Evolutionary conservation across 2,888 invertebrate species (phyloP).

Genomic region (Himalopsyche tibetana): DNA sequence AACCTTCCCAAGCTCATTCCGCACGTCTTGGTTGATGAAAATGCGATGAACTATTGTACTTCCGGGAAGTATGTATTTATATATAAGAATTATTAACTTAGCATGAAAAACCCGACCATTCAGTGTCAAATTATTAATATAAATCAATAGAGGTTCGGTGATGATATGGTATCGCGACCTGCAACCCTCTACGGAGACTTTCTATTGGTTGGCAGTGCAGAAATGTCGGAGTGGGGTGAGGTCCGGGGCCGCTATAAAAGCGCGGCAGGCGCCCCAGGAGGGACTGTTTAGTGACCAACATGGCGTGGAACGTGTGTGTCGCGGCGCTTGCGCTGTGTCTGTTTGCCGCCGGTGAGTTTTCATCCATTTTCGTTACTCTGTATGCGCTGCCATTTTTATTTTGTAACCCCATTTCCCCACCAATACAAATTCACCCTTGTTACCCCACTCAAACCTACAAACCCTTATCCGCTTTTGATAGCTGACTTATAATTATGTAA

Average conservation of each 20-base stretch:
- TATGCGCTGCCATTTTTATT: conserved; percentile 59
- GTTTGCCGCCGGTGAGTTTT: conserved; percentile 77
- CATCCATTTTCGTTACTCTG: conserved; percentile 64
- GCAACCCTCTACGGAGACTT: conserved; percentile 56
- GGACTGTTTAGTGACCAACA: conserved; percentile 79
- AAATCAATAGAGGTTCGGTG: neutral
- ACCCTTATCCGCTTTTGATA: neutral
- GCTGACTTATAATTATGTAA: neutral
- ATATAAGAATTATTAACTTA: too few relatives aligned
- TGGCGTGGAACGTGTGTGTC: conserved; percentile 79
- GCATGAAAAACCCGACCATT: too few relatives aligned
- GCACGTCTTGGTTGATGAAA: too few relatives aligned
- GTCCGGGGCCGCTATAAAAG: conserved; percentile 78
- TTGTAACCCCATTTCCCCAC: conserved; percentile 50
- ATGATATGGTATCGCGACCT: neutral
- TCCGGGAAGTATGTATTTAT: too few relatives aligned
- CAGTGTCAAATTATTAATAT: conserved; percentile 14
- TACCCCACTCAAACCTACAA: neutral
- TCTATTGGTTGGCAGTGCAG: conserved; percentile 47
- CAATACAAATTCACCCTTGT: neutral
- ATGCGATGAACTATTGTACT: too few relatives aligned
- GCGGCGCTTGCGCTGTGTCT: conserved; percentile 78
- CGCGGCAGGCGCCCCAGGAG: conserved; percentile 75
- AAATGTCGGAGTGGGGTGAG: conserved; percentile 74
- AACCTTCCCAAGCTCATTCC: too few relatives aligned